phyloP scores from a whole-genome alignment of 2,888 invertebrate genomes.

The Eupithecia insigniata region DNA sequence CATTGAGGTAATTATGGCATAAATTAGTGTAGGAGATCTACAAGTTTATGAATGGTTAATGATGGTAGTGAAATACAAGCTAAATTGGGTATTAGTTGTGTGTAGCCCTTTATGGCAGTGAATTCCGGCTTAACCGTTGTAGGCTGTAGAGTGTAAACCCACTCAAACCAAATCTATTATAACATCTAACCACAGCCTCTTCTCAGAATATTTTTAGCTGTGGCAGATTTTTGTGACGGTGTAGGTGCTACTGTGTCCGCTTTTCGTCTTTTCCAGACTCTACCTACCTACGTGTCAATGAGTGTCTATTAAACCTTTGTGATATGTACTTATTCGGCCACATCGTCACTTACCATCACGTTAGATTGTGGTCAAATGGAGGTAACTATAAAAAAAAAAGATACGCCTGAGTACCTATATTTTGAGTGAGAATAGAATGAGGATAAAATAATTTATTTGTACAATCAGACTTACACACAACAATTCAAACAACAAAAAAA shows the following conservation, averaged over 20 bases:
- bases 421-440: too few relatives aligned
- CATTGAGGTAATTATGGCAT: slow-evolving; percentile 59
- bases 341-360: too few relatives aligned
- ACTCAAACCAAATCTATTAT: neutral
- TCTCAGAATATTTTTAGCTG: neutral
- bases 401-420: too few relatives aligned
- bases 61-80: slow-evolving; percentile 42
- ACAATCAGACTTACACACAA: too few relatives aligned
- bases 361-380: too few relatives aligned
- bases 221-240: neutral
- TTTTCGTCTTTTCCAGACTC: neutral
- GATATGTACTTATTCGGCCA: too few relatives aligned
- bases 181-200: neutral
- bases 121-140: slow-evolving; percentile 27
- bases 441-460: too few relatives aligned
- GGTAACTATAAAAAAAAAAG: too few relatives aligned
- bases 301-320: neutral
- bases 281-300: neutral
- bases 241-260: neutral
- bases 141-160: neutral
- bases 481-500: too few relatives aligned
- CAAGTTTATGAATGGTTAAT: slow-evolving; percentile 45
- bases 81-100: slow-evolving; percentile 38
- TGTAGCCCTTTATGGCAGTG: slow-evolving; percentile 29
- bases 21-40: slow-evolving; percentile 47